phyloP scores from a whole-genome alignment of 2,888 invertebrate species.

The Apamea monoglypha region DNA sequence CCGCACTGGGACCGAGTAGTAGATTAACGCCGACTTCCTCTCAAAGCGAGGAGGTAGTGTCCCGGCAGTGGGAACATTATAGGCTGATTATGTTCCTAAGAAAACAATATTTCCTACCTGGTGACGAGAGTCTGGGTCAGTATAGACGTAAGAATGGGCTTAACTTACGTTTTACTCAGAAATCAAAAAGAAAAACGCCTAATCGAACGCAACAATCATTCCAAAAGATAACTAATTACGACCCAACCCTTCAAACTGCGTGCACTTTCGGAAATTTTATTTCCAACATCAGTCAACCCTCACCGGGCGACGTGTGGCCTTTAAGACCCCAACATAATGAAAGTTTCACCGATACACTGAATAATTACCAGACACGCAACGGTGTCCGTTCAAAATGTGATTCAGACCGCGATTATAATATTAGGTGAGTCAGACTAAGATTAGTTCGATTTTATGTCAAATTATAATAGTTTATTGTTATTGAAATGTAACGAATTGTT shows the following conservation, averaged over 20 bases:
- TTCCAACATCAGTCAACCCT: constrained; percentile 65
- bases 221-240: constrained; percentile 27
- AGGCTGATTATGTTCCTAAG: too few relatives aligned
- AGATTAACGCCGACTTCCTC: too few relatives aligned
- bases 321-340: constrained; percentile 72
- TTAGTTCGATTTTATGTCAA: constrained; percentile 67
- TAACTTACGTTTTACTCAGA: too few relatives aligned
- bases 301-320: constrained; percentile 74
- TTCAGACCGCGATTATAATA: constrained; percentile 68
- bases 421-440: constrained; percentile 66
- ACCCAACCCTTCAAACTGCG: constrained; percentile 55
- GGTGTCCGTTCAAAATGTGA: constrained; percentile 75
- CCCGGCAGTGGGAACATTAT: too few relatives aligned
- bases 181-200: neutral
- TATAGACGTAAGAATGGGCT: too few relatives aligned
- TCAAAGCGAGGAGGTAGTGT: too few relatives aligned
- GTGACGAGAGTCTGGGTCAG: too few relatives aligned
- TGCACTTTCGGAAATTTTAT: constrained; percentile 66
- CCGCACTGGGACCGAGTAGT: too few relatives aligned
- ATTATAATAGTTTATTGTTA: constrained; percentile 64
- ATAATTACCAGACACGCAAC: constrained; percentile 83
- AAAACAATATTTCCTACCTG: neutral
- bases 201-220: constrained; percentile 16
- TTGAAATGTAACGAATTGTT: constrained; percentile 57
- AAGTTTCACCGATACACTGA: constrained; percentile 65